phyloP scores from a whole-genome alignment of 2,797 vertebrate genomes.

The Galago senegalensis region DNA sequence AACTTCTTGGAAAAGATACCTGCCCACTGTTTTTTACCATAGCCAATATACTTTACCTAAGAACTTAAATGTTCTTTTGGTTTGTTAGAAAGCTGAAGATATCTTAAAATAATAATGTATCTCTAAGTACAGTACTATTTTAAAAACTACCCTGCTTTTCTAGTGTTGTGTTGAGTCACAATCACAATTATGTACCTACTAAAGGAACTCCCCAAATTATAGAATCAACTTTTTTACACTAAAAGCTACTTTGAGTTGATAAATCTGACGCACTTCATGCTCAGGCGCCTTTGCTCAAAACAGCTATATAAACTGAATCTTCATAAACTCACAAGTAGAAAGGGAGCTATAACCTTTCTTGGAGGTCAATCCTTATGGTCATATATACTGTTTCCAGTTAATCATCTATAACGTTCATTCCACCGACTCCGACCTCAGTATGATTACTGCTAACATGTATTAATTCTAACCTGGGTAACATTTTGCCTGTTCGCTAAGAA shows the following conservation, averaged over 20 bases:
- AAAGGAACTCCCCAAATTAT: constrained; percentile 45
- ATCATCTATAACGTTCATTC: constrained; percentile 24
- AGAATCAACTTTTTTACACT: constrained; percentile 51
- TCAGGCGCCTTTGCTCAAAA: neutral
- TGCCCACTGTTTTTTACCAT: constrained; percentile 66
- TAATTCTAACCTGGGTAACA: constrained; percentile 34
- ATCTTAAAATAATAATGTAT: constrained; percentile 31
- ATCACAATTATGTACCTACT: constrained; percentile 50
- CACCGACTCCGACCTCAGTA: neutral
- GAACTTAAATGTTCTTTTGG: constrained; percentile 6
- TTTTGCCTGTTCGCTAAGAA: constrained; percentile 47
- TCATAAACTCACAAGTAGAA: constrained; percentile 23
- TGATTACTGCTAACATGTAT: constrained; percentile 37
- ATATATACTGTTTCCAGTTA: neutral
- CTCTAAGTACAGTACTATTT: neutral
- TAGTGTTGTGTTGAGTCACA: constrained; percentile 38
- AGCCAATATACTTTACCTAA: constrained; percentile 37
- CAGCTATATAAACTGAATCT: constrained; percentile 41
- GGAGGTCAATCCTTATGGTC: constrained; percentile 25
- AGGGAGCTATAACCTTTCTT: neutral
- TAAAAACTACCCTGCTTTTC: constrained; percentile 12
- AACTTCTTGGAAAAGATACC: constrained; percentile 75
- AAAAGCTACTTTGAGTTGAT: constrained; percentile 51
- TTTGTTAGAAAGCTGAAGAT: constrained; percentile 49
- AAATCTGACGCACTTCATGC: constrained; percentile 22